Percentiles rank a stretch among this genome's conserved stretches.
phyloP scores from a whole-genome alignment of 1,140 invertebrate genomes.

The Popillia japonica region DNA sequence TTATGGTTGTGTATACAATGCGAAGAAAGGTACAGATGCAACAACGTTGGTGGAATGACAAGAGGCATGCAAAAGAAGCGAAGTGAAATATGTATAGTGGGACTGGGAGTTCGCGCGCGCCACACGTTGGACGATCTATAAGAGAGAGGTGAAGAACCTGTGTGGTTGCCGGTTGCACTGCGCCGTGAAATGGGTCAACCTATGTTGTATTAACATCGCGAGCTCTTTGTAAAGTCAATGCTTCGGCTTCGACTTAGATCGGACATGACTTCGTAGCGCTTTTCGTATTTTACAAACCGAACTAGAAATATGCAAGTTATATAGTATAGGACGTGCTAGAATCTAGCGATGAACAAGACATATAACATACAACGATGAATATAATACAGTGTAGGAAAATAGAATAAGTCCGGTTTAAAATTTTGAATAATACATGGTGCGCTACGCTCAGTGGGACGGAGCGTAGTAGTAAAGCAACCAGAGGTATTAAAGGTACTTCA shows the following conservation, averaged over 20 bases:
- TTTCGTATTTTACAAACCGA: constrained; percentile 14
- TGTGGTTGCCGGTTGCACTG: constrained; percentile 24
- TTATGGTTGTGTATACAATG: no score
- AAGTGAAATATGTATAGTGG: constrained; percentile 20
- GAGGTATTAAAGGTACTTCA: no score
- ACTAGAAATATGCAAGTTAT: neutral
- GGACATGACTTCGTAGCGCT: neutral
- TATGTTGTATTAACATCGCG: constrained; percentile 32
- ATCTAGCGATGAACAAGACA: neutral
- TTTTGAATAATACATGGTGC: no score
- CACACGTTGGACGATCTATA: constrained; percentile 24
- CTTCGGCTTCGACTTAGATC: constrained; percentile 19
- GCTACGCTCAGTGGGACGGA: no score
- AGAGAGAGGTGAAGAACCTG: constrained; percentile 32
- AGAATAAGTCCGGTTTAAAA: no score
- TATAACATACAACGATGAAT: neutral
- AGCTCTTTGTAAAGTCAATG: constrained; percentile 17
- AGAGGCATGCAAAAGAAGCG: constrained; percentile 29
- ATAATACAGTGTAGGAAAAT: neutral
- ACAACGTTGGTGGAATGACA: neutral
- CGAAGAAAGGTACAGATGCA: neutral
- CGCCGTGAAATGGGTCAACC: constrained; percentile 33
- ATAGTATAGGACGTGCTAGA: neutral
- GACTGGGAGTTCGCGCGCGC: constrained; percentile 17
- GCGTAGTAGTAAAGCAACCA: no score